Evolutionary conservation across 2,113 vertebrate species (phyloP), one percentile per base, ranked within the genome.

Genomic region (Emydura subglobosa): DNA sequence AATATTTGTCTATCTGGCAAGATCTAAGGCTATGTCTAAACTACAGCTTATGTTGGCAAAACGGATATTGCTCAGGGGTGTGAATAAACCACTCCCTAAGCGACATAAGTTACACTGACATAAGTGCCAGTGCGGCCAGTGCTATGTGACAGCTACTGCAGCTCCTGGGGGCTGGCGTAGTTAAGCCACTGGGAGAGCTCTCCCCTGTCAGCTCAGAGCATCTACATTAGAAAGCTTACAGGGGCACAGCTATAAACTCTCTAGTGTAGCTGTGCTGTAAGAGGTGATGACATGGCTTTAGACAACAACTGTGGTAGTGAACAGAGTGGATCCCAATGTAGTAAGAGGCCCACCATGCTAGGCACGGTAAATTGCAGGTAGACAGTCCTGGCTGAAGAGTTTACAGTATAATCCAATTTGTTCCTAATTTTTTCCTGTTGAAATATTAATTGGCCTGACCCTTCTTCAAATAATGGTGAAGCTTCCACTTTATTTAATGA

Each of bases 361-460:
- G 53, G 31, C 14, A 61, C 2, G 1, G 22, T 27, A 44, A 83
- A 87, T 53, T 11, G 13, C 9, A 65, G n/a, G 34, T 4, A 92
- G 82, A 78, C 10, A 81, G 42, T 14, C 39, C 10, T 6, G 10
- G 0, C 1, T 54, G 74, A 78, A 47, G 11, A 31, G 10, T 29
- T 57, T 7, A 11, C 25, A 78, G 11, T 25, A 47, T 49, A 65
- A 85, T 2, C 6, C 8, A 31, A 21, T 27, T 31, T 55, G 34
- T n/a, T 79, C 1, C 3, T 86, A 50, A 82, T 61, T 82, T 0
- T 1, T 29, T 12, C 51, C 42, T 83, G 44, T 49, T 19, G 53
- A 87, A 86, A 76, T 0, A 1, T 7, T 29, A 14, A 31, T 34
- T 0, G 1, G 59, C 1, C 1, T 0, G 9, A 79, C 34, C n/a